phyloP scores from a whole-genome alignment of 2,888 invertebrate species.

The Sarcophaga variegata region DNA sequence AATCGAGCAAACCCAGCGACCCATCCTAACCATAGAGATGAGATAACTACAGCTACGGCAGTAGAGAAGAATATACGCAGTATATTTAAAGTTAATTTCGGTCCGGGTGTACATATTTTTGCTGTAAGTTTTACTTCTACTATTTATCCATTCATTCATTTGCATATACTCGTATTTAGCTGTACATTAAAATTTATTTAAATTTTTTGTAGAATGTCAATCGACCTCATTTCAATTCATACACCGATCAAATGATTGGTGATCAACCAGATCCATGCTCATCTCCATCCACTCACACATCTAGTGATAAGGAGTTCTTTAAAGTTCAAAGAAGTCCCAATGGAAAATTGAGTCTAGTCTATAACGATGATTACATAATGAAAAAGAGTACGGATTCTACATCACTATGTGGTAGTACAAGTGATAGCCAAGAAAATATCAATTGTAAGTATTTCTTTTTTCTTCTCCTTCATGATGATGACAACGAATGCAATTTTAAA shows the following conservation, averaged over 20 bases:
- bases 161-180: neutral
- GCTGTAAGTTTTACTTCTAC: slow-evolving; percentile 45
- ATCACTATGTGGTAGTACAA: neutral
- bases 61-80: slow-evolving; percentile 49
- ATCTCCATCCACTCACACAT: slow-evolving; percentile 71
- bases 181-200: slow-evolving; percentile 1
- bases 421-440: neutral
- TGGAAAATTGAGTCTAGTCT: slow-evolving; percentile 79
- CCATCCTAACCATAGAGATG: neutral
- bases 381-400: slow-evolving; percentile 1
- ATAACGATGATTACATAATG: slow-evolving; percentile 74
- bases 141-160: neutral
- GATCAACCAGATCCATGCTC: slow-evolving; percentile 43
- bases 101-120: slow-evolving; percentile 57
- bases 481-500: slow-evolving; percentile 17
- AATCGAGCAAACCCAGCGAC: neutral
- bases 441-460: slow-evolving; percentile 51
- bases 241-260: slow-evolving; percentile 49
- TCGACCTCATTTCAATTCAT: slow-evolving; percentile 48
- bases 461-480: neutral
- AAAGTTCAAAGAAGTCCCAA: slow-evolving; percentile 80
- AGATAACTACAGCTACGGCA: neutral
- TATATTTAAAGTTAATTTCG: slow-evolving; percentile 51
- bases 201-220: slow-evolving; percentile 53
- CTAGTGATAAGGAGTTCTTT: slow-evolving; percentile 76